Evolutionary conservation across 2,113 vertebrate genomes (phyloP).

Genomic region (Leptocoma aspasia): DNA sequence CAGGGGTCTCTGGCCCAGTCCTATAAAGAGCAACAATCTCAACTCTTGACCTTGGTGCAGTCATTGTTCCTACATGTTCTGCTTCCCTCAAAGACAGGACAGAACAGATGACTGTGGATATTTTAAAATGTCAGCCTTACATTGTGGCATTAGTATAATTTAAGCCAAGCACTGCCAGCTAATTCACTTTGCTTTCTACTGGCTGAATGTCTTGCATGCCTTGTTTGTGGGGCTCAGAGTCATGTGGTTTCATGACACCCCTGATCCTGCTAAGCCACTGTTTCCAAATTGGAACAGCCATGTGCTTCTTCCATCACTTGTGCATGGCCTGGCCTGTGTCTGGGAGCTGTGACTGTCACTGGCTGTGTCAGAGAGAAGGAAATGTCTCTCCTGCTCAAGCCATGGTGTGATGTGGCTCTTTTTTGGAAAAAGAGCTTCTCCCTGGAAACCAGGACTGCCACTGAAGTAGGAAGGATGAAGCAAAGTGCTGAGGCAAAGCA

Average conservation of each 20-base stretch:
- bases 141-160: constrained; percentile 2
- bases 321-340: neutral
- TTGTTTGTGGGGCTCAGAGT: neutral
- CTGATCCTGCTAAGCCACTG: neutral
- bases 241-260: neutral
- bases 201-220: neutral
- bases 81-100: constrained; percentile 4
- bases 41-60: neutral
- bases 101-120: neutral
- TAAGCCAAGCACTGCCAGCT: neutral
- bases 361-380: neutral
- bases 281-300: neutral
- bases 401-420: fast-evolving
- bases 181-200: constrained; percentile 4
- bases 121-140: constrained; percentile 14
- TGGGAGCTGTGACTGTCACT: neutral
- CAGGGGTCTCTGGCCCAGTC: neutral
- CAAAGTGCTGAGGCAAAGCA: neutral
- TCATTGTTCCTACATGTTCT: constrained; percentile 1
- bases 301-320: neutral
- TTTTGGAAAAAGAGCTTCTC: neutral
- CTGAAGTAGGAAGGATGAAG: neutral
- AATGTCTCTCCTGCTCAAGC: neutral
- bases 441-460: neutral
- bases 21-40: neutral